phyloP scores from a whole-genome alignment of 2,797 vertebrate species.

The Pseudopleuronectes americanus region DNA sequence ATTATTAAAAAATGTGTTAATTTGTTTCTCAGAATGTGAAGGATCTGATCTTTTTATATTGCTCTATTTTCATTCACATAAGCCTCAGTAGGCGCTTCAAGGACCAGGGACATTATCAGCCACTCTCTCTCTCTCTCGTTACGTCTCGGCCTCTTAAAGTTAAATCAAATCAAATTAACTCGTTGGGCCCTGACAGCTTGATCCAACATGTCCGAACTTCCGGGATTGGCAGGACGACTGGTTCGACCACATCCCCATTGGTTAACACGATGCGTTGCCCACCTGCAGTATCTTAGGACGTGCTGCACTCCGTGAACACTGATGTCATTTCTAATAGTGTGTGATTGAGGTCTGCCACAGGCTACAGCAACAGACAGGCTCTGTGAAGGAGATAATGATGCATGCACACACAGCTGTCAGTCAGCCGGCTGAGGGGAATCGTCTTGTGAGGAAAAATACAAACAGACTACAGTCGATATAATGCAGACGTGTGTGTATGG shows the following conservation, averaged over 20 bases:
- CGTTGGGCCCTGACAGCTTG: slow-evolving; percentile 19
- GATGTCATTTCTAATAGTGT: slow-evolving; percentile 66
- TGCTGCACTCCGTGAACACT: slow-evolving; percentile 38
- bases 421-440: slow-evolving; percentile 70
- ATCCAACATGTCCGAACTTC: slow-evolving; percentile 29
- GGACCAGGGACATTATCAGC: slow-evolving; percentile 44
- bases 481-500: slow-evolving; percentile 71
- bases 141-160: slow-evolving; percentile 17
- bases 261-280: slow-evolving; percentile 28
- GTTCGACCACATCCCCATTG: slow-evolving; percentile 37
- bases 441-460: slow-evolving; percentile 72
- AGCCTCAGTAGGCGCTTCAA: slow-evolving; percentile 38
- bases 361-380: slow-evolving; percentile 70
- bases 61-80: slow-evolving; percentile 9
- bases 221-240: slow-evolving; percentile 18
- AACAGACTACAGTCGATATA: slow-evolving; percentile 67
- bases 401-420: slow-evolving; percentile 77
- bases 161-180: slow-evolving; percentile 41
- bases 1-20: neutral
- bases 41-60: slow-evolving; percentile 1
- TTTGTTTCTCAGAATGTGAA: neutral
- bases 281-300: slow-evolving; percentile 58
- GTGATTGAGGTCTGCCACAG: slow-evolving; percentile 77
- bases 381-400: slow-evolving; percentile 79
- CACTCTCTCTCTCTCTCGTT: slow-evolving; percentile 35